A percentile compares a stretch with the other conserved stretches of the same genome.
Evolutionary conservation across 2,888 invertebrate genomes (phyloP).

Genomic region (Branchellion lobata): DNA sequence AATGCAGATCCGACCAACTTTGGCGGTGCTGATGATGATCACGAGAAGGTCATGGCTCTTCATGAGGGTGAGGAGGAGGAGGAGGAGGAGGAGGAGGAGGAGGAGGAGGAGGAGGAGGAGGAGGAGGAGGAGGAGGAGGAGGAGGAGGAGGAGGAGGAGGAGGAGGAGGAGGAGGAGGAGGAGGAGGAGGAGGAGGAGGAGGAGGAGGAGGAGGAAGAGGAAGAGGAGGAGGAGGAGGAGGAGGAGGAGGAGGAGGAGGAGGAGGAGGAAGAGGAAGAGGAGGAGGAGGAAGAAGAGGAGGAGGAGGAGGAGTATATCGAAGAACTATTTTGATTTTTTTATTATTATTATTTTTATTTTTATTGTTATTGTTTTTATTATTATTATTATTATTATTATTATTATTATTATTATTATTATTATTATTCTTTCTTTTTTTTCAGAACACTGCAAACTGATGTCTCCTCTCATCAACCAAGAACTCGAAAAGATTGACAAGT

Average conservation of each 20-base stretch:
- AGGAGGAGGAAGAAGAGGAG: no score
- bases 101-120: not conserved
- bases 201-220: not conserved
- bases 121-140: not conserved
- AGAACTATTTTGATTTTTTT: no score
- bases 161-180: not conserved
- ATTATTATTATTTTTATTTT: no score
- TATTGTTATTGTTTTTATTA: no score
- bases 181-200: not conserved
- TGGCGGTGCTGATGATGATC: constrained; percentile 65
- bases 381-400: no score
- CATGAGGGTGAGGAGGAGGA: constrained; percentile 56
- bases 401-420: no score
- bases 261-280: no score
- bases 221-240: not conserved
- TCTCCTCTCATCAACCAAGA: constrained; percentile 89
- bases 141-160: not conserved
- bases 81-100: not conserved
- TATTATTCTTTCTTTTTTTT: no score
- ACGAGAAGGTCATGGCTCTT: constrained; percentile 70
- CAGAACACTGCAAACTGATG: constrained; percentile 71
- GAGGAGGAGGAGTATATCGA: no score
- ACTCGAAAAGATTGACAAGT: constrained; percentile 73
- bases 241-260: not conserved
- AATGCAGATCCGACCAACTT: constrained; percentile 83